Base-by-base conservation (phyloP, 2,888 invertebrate species). In the Crossocerus cetratus region DNA sequence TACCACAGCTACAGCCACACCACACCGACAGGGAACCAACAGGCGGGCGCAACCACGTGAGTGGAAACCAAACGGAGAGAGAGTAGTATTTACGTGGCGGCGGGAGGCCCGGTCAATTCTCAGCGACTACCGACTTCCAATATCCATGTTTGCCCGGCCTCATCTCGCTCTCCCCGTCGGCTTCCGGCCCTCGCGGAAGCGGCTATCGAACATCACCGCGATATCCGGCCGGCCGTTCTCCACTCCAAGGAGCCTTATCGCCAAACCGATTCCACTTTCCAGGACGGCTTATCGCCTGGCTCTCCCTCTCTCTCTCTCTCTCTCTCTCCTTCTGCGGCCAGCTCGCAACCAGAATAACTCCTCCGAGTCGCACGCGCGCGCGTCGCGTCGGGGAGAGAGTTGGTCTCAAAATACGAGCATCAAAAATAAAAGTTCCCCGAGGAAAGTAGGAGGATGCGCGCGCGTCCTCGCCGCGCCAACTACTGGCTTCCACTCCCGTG, bases 1-100 rank as follows among this genome's bases (percentile, higher is more conserved):
- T n/a, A n/a, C n/a, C 16, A 62, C 59, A 72, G 58, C 69, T 43
- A 68, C 62, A 32, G 11, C 49, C 18, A 61, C 43, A 32, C 54
- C 44, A 44, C 14, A 44, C 18, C 18, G 44, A 72, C 32, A 61
- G 45, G 75, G 61, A 49, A 65, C 49, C 45, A 54, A 62, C 32
- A 32, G 1, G 8, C 32, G 32, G 32, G 32, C 32, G 32, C 32
- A 32, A 8, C 49, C n/a, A 49, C 16, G 49, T 11, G 42, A 32
- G 5, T 42, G 16, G 32, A 21, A 22, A 16, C 49, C 4, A 32
- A 32, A 32, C 13, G 23, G n/a, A 60, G 14, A 23, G 60, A 45
- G 44, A 49, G 49, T 4, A 49, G 49, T 49, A 4, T 49, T 5
- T 43, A 43, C 5, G 16, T 49, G 11, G 4, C 14, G 3, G 16